Conservation (phyloP, 2,113 vertebrate species). For the Chinchilla lanigera region DNA sequence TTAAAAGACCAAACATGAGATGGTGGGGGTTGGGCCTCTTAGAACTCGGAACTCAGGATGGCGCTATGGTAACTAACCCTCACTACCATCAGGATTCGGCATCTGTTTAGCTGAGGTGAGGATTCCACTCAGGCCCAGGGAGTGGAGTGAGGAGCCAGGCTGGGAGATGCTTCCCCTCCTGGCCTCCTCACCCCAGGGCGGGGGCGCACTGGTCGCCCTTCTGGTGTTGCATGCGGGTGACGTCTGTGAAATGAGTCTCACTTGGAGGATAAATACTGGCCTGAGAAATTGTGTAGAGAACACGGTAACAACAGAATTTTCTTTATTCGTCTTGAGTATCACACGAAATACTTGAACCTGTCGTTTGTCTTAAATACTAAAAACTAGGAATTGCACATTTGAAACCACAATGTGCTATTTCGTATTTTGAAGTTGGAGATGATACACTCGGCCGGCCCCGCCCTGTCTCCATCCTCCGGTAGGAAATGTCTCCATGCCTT, state of each 20-base stretch:
- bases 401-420: background rate
- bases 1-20: too few relatives aligned
- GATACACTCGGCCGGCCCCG: background rate
- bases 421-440: background rate
- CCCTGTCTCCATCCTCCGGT: background rate
- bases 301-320: background rate
- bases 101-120: background rate
- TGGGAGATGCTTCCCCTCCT: background rate
- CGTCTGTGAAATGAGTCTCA: background rate
- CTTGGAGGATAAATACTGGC: background rate
- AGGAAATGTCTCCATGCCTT: background rate
- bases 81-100: background rate
- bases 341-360: conserved; percentile 35
- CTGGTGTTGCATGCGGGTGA: background rate
- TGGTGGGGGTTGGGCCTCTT: background rate
- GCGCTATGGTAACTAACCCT: background rate
- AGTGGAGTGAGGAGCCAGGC: background rate
- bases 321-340: conserved; percentile 48
- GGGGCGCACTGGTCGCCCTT: background rate
- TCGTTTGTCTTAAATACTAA: background rate
- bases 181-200: background rate
- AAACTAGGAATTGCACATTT: background rate
- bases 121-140: background rate
- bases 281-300: background rate
- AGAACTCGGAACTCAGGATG: background rate